Evolutionary conservation across 2,888 invertebrate genomes (phyloP), one percentile per base, ranked within the genome.

Genomic region (Sarcophaga variegata): DNA sequence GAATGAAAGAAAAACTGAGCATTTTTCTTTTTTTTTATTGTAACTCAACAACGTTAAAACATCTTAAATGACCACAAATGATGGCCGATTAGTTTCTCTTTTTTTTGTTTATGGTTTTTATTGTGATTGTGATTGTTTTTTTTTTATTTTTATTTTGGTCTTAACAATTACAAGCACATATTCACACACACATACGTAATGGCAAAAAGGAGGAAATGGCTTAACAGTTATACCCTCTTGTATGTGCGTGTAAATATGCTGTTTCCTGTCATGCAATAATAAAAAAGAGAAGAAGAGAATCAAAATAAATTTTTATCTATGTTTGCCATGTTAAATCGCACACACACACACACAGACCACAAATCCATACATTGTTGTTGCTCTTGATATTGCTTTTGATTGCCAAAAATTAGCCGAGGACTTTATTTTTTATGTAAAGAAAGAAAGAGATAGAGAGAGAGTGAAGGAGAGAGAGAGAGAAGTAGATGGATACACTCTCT

Each of bases 51-150:
- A 76, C 75, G 79, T 69, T 81, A 76, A 74, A 81, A 81, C 79
- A 87, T 87, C 87, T 87, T 84, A 82, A 87, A 84, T 47, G 84
- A 76, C 87, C 87, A 82, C 87, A 87, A 84, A 87, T 87, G 81
- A 80, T 82, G 62, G 70, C 14, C 69, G 87, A 87, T 87, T 87
- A 87, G 66, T 83, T 82, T 63, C 62, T 84, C 75, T 75, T 80
- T 66, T 4, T 49, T 8, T 49, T 22, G 22, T 22, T 49, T 49
- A 12, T 49, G 49, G 49, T 49, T 49, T 49, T 49, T 49, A 14
- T 49, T 49, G 11, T 49, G 12, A 37, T 37, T 37, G 37, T 37
- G 37, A 37, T 37, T 37, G 37, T 37, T 37, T 37, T 37, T 37
- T 5, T 37, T 6, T 37, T 20, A 1, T 12, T n/a, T 59, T 17